phyloP scores from a whole-genome alignment of 2,888 invertebrate species.

The Melanchra persicariae region DNA sequence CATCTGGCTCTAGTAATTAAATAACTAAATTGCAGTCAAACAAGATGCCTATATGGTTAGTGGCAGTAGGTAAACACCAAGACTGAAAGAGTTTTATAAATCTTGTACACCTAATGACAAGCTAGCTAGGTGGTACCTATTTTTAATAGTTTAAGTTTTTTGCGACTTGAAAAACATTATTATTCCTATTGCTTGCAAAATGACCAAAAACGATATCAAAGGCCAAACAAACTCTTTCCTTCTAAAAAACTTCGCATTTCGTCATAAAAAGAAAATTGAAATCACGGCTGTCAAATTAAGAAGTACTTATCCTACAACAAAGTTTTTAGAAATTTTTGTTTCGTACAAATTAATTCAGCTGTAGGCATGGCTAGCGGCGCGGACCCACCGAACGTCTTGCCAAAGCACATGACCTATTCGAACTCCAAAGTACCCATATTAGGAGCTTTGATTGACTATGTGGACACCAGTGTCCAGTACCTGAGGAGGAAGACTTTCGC shows the following conservation, averaged over 20 bases:
- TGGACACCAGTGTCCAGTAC: constrained; percentile 80
- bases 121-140: no score
- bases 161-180: no score
- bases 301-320: constrained; percentile 49
- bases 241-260: neutral
- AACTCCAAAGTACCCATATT: constrained; percentile 80
- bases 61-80: no score
- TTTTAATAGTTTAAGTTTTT: no score
- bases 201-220: neutral
- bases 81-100: no score
- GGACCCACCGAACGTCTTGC: constrained; percentile 58
- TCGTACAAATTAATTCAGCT: constrained; percentile 65
- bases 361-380: constrained; percentile 61
- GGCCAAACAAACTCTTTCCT: constrained; percentile 31
- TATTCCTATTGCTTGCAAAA: neutral
- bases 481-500: constrained; percentile 74
- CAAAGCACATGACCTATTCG: constrained; percentile 80
- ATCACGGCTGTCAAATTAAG: constrained; percentile 62
- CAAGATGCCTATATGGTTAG: no score
- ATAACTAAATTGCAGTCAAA: no score
- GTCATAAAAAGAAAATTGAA: constrained; percentile 27
- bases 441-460: constrained; percentile 83
- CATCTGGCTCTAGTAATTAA: no score
- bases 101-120: no score
- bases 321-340: constrained; percentile 46